Conservation (phyloP, 2,113 vertebrate genomes). For the Tauraco erythrolophus region DNA sequence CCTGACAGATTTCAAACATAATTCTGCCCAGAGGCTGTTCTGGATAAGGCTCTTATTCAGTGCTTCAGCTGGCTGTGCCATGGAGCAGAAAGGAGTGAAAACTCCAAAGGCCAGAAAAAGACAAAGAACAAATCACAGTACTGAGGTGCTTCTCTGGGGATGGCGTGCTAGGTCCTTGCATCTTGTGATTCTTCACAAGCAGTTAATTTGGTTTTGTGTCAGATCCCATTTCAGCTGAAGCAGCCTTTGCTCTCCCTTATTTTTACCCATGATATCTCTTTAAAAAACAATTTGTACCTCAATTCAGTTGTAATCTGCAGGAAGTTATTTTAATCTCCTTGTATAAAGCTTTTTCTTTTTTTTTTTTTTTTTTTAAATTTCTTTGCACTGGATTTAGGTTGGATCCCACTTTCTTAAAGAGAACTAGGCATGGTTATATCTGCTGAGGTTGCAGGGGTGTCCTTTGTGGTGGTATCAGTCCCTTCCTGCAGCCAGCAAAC, state of each 20-base stretch:
- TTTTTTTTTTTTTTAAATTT: not conserved
- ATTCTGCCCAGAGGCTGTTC: not conserved
- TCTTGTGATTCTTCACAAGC: not conserved
- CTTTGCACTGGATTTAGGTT: not conserved
- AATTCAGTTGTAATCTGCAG: not conserved
- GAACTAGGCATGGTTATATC: not conserved
- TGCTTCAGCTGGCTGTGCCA: not conserved
- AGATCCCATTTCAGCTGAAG: not conserved
- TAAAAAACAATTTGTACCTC: not conserved
- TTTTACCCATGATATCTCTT: not conserved
- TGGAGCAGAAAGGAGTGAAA: not conserved
- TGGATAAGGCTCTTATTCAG: not conserved
- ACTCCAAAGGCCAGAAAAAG: not conserved
- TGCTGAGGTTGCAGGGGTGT: not conserved
- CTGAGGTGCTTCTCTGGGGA: not conserved
- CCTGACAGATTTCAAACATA: not conserved
- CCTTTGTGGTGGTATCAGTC: not conserved
- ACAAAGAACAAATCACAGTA: not conserved
- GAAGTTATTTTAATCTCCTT: not conserved
- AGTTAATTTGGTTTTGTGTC: not conserved
- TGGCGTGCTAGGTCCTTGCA: rapidly evolving
- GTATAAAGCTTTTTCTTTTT: not conserved
- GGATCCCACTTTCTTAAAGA: not conserved
- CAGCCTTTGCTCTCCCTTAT: not conserved
- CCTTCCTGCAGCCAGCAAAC: not conserved